Percentiles rank a stretch among this genome's conserved stretches.
phyloP scores from a whole-genome alignment of 1,140 invertebrate genomes.

The Drosophila prosaltans region DNA sequence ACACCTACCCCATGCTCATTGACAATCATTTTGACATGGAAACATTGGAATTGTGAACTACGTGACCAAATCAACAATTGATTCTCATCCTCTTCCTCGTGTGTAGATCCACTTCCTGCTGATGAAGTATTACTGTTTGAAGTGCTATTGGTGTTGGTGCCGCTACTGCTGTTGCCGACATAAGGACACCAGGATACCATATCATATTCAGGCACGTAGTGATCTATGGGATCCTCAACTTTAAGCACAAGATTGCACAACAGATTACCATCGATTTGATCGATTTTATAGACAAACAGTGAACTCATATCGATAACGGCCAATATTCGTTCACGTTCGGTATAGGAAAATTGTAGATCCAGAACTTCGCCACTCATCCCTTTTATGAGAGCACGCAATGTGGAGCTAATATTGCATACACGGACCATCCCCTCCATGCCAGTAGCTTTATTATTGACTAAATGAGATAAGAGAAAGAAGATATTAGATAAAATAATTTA shows the following conservation, averaged over 20 bases:
- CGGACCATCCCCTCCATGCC: conserved; percentile 90
- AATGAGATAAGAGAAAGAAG: not conserved
- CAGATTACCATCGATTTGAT: conserved; percentile 85
- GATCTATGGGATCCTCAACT: conserved; percentile 82
- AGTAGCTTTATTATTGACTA: conserved; percentile 81
- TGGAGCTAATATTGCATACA: conserved; percentile 90
- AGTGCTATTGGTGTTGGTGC: conserved; percentile 54
- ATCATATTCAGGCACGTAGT: conserved; percentile 77
- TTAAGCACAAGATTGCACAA: conserved; percentile 85
- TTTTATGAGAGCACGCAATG: conserved; percentile 91
- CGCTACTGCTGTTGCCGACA: conserved; percentile 86
- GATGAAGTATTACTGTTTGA: not conserved
- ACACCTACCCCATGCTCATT: conserved; percentile 70
- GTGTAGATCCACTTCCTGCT: not conserved
- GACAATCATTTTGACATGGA: conserved; percentile 71
- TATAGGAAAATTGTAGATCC: conserved; percentile 95
- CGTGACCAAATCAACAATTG: conserved; percentile 92
- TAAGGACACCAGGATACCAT: conserved; percentile 95
- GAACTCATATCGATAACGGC: conserved; percentile 93
- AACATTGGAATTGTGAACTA: conserved; percentile 85
- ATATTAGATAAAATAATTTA: not conserved
- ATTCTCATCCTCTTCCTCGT: conserved; percentile 89
- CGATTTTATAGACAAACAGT: conserved; percentile 91
- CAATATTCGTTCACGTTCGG: conserved; percentile 89
- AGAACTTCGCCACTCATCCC: conserved; percentile 92